Evolutionary conservation across 1,140 invertebrate species (phyloP).

Genomic region (Colletes gigas): DNA sequence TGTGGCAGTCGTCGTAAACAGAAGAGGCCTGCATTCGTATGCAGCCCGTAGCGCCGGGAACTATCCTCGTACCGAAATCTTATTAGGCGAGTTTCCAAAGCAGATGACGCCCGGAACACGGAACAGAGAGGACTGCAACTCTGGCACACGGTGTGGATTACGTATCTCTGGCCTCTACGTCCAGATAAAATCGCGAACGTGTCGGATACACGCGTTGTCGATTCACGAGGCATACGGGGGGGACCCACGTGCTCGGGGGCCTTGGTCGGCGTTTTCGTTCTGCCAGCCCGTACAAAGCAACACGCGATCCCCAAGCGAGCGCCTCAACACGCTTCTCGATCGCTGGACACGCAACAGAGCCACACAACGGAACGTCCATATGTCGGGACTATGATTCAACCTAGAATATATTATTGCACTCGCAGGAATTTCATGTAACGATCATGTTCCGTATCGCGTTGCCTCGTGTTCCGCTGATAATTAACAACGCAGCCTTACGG

Average conservation of each 20-base stretch:
- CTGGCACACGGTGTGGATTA: slow-evolving; percentile 50
- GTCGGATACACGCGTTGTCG: slow-evolving; percentile 6
- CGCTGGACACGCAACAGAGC: slow-evolving; percentile 18
- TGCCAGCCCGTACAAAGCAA: neutral
- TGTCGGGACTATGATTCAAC: slow-evolving; percentile 56
- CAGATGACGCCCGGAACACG: slow-evolving; percentile 31
- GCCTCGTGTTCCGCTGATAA: slow-evolving; percentile 12
- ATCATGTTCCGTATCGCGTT: slow-evolving; percentile 9
- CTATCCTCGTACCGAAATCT: slow-evolving; percentile 38
- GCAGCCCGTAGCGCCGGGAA: neutral
- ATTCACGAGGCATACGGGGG: neutral
- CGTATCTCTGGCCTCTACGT: slow-evolving; percentile 39
- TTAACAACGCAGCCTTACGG: neutral
- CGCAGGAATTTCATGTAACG: slow-evolving; percentile 18
- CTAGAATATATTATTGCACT: slow-evolving; percentile 54
- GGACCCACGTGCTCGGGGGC: slow-evolving; percentile 23
- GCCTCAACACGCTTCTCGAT: neutral
- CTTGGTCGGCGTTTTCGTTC: slow-evolving; percentile 5
- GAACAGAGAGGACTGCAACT: neutral
- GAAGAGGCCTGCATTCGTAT: slow-evolving; percentile 21
- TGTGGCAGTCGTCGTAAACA: slow-evolving; percentile 32
- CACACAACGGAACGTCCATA: slow-evolving; percentile 55
- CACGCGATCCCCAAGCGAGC: slow-evolving; percentile 18
- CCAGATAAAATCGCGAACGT: slow-evolving; percentile 33
- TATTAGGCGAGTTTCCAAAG: slow-evolving; percentile 39